Base-by-base conservation (phyloP, 2,797 vertebrate species). In the Urosaurus nigricauda region DNA sequence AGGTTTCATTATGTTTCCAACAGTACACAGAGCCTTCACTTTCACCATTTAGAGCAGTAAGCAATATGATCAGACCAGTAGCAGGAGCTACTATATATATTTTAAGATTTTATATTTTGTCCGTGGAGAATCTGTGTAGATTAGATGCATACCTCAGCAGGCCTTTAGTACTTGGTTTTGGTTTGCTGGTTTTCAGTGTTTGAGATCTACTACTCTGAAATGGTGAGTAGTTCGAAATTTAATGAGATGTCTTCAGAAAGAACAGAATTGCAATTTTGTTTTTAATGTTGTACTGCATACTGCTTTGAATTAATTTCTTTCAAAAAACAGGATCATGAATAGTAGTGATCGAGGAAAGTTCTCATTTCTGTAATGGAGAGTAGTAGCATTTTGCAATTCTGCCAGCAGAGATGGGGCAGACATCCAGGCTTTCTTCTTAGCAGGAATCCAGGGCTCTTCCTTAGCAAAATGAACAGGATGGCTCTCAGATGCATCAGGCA, bases 331-430 rank as follows among this genome's bases (percentile, higher is more conserved):
- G 60, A 79, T 79, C 53, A 53, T 79, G n/a, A 78, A 29, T 47
- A 65, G 58, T 24, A 77, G 60, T 11, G 87, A 90, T 37, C 58
- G 9, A 14, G 11, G 11, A 43, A 43, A 8, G 40, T 77, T 37
- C 73, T 91, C 40, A 2, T 53, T 19, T 43, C 1, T 81, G 79
- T 79, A 19, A 17, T 35, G 85, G n/a, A 88, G 88, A 74, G n/a
- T 53, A 40, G 51, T 19, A 29, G 35, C 77, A 63, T 91, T 82
- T 82, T 47, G 40, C 87, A 88, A 32, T 86, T 73, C 37, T 68
- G 81, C 85, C 43, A 19, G 83, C n/a, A 40, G 2, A 40, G 58
- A 26, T 65, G 35, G 26, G 65, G 12, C 3, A 68, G 11, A 32
- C 13, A 82, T 11, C 37, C 13, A 85, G 4, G 40, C 16, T 32